phyloP scores from a whole-genome alignment of 2,888 invertebrate species.

The Pantelozetes paolii region DNA sequence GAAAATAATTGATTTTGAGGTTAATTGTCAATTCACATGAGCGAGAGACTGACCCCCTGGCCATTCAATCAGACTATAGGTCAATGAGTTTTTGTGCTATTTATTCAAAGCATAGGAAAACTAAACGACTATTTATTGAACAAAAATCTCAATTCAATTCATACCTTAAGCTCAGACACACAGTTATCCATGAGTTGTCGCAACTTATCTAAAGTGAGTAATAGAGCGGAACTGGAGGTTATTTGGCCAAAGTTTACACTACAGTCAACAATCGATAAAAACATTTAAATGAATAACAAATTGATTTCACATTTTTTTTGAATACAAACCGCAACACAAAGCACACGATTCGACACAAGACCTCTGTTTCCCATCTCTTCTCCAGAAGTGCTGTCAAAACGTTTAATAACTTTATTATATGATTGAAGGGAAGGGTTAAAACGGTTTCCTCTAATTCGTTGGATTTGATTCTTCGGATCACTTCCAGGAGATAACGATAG shows the following conservation, averaged over 20 bases:
- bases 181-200: constrained; percentile 15
- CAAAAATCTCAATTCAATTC: background rate
- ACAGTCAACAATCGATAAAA: background rate
- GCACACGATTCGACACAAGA: constrained; percentile 68
- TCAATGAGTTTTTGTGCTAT: no score
- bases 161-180: constrained; percentile 39
- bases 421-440: constrained; percentile 74
- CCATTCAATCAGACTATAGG: no score
- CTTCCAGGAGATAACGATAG: constrained; percentile 75
- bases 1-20: no score
- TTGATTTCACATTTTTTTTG: background rate
- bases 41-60: no score
- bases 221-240: constrained; percentile 41
- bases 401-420: constrained; percentile 71
- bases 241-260: constrained; percentile 47
- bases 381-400: constrained; percentile 66
- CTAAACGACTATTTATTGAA: no score
- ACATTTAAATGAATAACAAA: background rate
- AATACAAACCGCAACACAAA: constrained; percentile 56
- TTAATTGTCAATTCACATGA: no score
- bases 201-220: constrained; percentile 44
- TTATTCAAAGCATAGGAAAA: no score
- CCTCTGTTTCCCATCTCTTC: constrained; percentile 67
- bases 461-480: constrained; percentile 70
- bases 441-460: constrained; percentile 89